Conservation (phyloP, 2,797 vertebrate species). For the Tachyglossus aculeatus region DNA sequence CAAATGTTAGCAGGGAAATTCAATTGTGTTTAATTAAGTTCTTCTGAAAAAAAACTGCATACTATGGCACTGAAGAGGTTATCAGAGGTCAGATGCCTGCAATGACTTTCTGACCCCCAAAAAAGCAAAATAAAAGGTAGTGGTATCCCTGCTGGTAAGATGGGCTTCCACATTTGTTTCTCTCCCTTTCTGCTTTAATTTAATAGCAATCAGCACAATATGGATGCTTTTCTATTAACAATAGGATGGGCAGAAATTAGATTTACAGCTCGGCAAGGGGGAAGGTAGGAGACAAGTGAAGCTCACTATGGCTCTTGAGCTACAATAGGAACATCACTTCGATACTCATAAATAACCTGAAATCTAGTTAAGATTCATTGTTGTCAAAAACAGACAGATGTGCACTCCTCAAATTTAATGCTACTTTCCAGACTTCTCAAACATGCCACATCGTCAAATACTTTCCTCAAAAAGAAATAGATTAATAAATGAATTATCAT, state of each 20-base stretch:
- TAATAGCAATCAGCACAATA: constrained; percentile 93
- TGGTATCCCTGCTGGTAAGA: constrained; percentile 83
- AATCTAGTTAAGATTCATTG: constrained; percentile 91
- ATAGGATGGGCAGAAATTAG: constrained; percentile 84
- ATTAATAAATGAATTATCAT: no score
- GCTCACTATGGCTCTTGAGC: constrained; percentile 67
- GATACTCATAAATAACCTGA: constrained; percentile 80
- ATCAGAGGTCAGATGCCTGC: constrained; percentile 87
- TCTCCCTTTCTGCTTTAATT: constrained; percentile 90
- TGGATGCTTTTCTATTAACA: constrained; percentile 83
- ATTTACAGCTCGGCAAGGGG: constrained; percentile 79
- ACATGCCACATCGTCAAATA: constrained; percentile 17
- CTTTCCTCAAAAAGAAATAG: no score
- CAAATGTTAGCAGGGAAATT: constrained; percentile 87
- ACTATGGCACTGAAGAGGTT: constrained; percentile 78
- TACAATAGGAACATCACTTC: constrained; percentile 83
- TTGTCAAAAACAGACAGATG: constrained; percentile 86
- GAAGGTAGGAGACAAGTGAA: constrained; percentile 75
- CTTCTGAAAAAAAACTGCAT: constrained; percentile 79
- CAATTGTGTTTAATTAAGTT: constrained; percentile 94
- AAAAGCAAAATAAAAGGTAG: constrained; percentile 85
- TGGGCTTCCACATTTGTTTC: constrained; percentile 79
- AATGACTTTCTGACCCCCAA: constrained; percentile 92
- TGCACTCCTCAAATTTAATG: constrained; percentile 68
- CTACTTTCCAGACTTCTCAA: constrained; percentile 64